Evolutionary conservation across 2,888 invertebrate genomes (phyloP).

Genomic region (Leptinotarsa peninsularis): DNA sequence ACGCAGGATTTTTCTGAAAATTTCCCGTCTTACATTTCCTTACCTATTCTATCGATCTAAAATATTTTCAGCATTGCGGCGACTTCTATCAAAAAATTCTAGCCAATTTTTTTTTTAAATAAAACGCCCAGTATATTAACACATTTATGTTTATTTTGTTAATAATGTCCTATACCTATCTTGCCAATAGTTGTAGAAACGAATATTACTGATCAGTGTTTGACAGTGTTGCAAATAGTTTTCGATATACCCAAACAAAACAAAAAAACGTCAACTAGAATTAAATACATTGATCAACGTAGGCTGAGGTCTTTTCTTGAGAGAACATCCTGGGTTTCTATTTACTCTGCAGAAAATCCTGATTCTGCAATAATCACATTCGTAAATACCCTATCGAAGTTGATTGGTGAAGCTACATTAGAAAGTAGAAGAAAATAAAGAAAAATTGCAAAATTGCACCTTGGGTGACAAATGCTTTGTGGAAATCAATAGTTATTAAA

Average conservation of each 20-base stretch:
- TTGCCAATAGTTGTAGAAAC: conserved; percentile 14
- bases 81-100: no score
- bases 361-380: neutral
- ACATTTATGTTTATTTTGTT: no score
- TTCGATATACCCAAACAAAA: neutral
- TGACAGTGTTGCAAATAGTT: conserved; percentile 9
- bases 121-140: no score
- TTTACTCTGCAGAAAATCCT: conserved; percentile 7
- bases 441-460: neutral
- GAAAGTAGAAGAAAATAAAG: conserved; percentile 3
- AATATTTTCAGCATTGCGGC: no score
- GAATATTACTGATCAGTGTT: conserved; percentile 7
- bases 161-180: neutral
- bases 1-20: no score
- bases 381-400: neutral
- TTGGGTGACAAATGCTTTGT: conserved; percentile 10
- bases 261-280: conserved; percentile 6
- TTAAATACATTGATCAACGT: neutral
- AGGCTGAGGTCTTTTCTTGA: neutral
- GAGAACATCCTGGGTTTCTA: neutral
- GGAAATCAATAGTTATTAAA: conserved; percentile 1
- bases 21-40: no score
- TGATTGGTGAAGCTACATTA: neutral
- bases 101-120: no score
- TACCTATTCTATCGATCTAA: no score